phyloP scores from a whole-genome alignment of 1,140 invertebrate genomes.

The Pseudomyrmex sp. region DNA sequence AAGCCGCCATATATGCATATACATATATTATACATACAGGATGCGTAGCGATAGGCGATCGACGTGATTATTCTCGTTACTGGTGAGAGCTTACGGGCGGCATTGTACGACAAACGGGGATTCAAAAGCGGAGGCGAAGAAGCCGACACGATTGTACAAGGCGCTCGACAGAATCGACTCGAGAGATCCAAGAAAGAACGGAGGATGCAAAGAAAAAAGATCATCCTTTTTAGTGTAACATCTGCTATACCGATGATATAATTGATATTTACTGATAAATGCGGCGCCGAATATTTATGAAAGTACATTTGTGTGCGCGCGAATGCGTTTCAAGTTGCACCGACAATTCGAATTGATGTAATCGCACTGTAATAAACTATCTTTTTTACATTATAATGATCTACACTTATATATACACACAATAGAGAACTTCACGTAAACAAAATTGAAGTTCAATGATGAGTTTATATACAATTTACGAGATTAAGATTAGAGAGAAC shows the following conservation, averaged over 20 bases:
- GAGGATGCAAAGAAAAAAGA: slow-evolving; percentile 2
- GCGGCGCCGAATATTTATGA: background rate
- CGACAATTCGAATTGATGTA: slow-evolving; percentile 4
- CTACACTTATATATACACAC: too few species aligned
- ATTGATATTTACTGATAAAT: too few species aligned
- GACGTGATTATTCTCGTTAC: slow-evolving; percentile 18
- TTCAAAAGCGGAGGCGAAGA: background rate
- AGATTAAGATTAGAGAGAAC: too few species aligned
- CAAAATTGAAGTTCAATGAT: too few species aligned
- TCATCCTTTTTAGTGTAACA: too few species aligned
- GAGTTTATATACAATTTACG: too few species aligned
- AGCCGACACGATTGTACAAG: background rate
- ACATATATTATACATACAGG: slow-evolving; percentile 6
- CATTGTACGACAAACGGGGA: slow-evolving; percentile 12
- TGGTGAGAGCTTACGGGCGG: slow-evolving; percentile 18
- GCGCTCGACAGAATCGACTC: background rate
- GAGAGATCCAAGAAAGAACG: background rate
- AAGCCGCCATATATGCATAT: slow-evolving; percentile 1
- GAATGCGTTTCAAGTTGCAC: background rate
- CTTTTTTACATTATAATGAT: too few species aligned
- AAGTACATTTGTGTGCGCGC: background rate
- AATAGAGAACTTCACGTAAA: too few species aligned
- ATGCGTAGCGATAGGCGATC: too few species aligned
- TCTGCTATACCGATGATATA: too few species aligned
- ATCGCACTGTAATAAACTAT: background rate